Conservation (phyloP, 2,113 vertebrate species). For the Erinaceus europaeus region DNA sequence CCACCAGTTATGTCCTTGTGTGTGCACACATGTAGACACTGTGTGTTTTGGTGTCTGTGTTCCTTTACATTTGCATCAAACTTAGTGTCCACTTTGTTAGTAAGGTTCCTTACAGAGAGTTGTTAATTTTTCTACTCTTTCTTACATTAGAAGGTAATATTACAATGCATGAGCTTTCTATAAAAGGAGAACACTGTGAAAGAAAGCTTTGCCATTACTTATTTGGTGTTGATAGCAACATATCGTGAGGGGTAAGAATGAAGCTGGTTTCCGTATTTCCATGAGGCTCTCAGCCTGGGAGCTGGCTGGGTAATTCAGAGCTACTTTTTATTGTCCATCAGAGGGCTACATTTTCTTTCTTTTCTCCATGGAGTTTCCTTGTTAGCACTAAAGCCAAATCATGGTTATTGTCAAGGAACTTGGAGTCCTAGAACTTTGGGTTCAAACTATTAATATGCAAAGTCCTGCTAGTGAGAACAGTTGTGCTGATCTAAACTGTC, state of each 20-base stretch:
- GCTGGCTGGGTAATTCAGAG: background rate
- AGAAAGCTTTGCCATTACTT: background rate
- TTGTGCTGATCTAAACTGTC: no score
- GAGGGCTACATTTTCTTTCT: background rate
- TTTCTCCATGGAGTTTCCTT: background rate
- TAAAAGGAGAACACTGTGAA: background rate
- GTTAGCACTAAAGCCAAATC: background rate
- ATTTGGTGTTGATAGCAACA: background rate
- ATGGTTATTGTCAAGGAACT: background rate
- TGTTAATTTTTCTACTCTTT: background rate
- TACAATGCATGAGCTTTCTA: background rate
- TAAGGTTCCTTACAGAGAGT: slow-evolving; percentile 10
- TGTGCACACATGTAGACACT: no score
- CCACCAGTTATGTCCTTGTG: background rate
- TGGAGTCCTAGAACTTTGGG: background rate
- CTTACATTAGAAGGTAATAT: background rate
- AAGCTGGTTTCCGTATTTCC: background rate
- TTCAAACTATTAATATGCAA: slow-evolving; percentile 20
- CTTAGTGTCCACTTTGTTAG: background rate
- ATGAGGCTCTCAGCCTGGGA: background rate
- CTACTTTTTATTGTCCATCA: slow-evolving; percentile 15
- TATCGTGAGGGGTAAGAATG: background rate
- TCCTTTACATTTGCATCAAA: background rate
- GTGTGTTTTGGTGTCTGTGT: no score
- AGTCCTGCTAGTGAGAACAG: no score